Evolutionary conservation across 2,113 vertebrate genomes (phyloP), one percentile per base, ranked within the genome.

Genomic region (Balaeniceps rex): DNA sequence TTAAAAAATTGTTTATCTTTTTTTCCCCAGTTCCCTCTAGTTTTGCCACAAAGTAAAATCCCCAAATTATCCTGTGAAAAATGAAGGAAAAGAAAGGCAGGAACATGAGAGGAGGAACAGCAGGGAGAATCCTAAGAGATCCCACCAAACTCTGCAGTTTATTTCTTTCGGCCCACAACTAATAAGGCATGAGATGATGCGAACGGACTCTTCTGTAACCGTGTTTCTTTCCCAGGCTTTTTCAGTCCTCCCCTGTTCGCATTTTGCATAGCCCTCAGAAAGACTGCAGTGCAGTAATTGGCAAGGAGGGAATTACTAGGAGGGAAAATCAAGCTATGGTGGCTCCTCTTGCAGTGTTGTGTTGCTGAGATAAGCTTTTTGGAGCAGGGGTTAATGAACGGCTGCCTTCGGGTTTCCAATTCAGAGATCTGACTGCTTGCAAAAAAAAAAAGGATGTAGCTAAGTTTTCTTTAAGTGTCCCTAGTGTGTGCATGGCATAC

Each of bases 211-310:
- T 69, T 40, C 54, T 90, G 55, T 71, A 75, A 55, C 42, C 25
- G 44, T 49, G 28, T 89, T 92, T 85, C 68, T 92, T 66, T 90
- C 71, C 75, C 0, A 14, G 19, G 76, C 28, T 64, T 40, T 86
- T 93, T 49, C 80, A 64, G 66, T 55, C 69, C n/a, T 90, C 64
- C 70, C 26, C 75, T 2, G 38, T 76, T 31, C 49, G 76, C 70
- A 69, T 94, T 96, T 83, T 63, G 80, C 70, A 70, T 83, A 90
- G 94, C 91, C 54, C 74, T 95, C 44, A n/a, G 96, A 95, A 98
- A 96, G 96, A 98, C 96, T 98, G 96, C 98, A 98, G 79, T 97
- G 98, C 97, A 98, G 96, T 91, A 63, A 82, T 77, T 88, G 63
- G 80, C 76, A 84, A 66, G 83, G 88, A 75, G 72, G 88, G 90